Conservation (phyloP, 2,797 vertebrate species). For the Silurus aristotelis region DNA sequence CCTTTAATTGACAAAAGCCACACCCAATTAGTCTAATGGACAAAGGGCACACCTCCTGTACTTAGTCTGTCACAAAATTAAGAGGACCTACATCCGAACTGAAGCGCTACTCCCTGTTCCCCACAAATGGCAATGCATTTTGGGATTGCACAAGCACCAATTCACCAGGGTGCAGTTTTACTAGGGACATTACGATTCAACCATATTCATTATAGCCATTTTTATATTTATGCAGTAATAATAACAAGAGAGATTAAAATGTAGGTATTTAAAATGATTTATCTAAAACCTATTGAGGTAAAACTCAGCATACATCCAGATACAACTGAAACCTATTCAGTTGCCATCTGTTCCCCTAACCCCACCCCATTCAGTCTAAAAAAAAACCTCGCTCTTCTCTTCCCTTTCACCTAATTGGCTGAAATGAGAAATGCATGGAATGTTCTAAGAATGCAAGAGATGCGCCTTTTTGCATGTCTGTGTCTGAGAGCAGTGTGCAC, state of each 20-base stretch:
- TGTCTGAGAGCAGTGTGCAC: slow-evolving; percentile 41
- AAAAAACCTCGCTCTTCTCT: slow-evolving; percentile 31
- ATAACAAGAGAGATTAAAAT: neutral
- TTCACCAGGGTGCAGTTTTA: neutral
- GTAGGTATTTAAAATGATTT: neutral
- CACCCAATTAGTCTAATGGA: too few relatives aligned
- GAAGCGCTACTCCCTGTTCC: neutral
- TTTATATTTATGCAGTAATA: neutral
- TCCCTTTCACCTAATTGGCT: slow-evolving; percentile 64
- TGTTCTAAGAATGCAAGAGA: slow-evolving; percentile 73
- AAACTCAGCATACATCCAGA: neutral
- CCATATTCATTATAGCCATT: neutral
- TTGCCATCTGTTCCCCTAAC: neutral
- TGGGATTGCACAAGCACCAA: neutral
- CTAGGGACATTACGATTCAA: neutral
- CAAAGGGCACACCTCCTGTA: too few relatives aligned
- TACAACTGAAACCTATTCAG: neutral
- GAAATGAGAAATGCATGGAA: slow-evolving; percentile 83
- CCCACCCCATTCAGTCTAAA: neutral
- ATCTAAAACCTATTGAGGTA: neutral
- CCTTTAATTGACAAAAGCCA: too few relatives aligned
- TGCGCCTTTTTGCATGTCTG: slow-evolving; percentile 69
- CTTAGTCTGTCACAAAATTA: too few relatives aligned
- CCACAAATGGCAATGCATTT: neutral
- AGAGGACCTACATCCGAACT: neutral